phyloP scores from a whole-genome alignment of 53 echinoderm and acorn worm genomes.

The Astropecten irregularis region DNA sequence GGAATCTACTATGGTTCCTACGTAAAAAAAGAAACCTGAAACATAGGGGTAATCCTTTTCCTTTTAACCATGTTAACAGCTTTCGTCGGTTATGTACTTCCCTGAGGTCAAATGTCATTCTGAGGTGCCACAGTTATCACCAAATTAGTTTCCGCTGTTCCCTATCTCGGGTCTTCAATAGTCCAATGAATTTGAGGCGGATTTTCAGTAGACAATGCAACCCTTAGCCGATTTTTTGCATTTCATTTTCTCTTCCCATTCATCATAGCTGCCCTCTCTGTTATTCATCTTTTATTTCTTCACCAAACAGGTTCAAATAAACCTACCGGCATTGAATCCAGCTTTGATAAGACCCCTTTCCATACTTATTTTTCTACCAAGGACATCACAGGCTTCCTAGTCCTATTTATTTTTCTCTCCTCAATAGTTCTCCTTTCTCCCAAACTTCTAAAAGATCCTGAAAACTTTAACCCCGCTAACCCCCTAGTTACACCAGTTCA shows the following conservation, averaged over 20 bases:
- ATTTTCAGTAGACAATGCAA: conserved; percentile 78
- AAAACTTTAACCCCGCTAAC: conserved; percentile 73
- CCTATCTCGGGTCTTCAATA: conserved; percentile 56
- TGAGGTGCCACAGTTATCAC: conserved; percentile 83
- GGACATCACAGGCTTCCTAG: conserved; percentile 67
- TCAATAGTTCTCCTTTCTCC: conserved; percentile 60
- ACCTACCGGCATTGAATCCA: conserved; percentile 63
- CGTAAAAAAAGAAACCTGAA: conserved; percentile 68
- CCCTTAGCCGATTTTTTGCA: conserved; percentile 69
- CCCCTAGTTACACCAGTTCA: conserved; percentile 71
- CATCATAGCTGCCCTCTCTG: conserved; percentile 52
- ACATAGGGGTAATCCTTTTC: conserved; percentile 65
- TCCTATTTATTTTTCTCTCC: not conserved
- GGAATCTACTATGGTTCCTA: conserved; percentile 77
- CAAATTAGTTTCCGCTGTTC: conserved; percentile 66
- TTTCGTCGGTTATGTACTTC: conserved; percentile 75
- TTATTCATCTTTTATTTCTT: conserved; percentile 67
- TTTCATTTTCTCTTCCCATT: conserved; percentile 83
- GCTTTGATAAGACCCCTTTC: conserved; percentile 69
- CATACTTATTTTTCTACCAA: conserved; percentile 71
- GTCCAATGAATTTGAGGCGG: conserved; percentile 83
- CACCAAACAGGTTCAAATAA: conserved; percentile 77
- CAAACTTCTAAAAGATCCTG: conserved; percentile 66
- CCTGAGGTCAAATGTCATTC: conserved; percentile 86
- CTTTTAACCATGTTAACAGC: conserved; percentile 68